Base-by-base conservation (phyloP, 2,113 vertebrate genomes). In the Psilopogon haemacephalus region DNA sequence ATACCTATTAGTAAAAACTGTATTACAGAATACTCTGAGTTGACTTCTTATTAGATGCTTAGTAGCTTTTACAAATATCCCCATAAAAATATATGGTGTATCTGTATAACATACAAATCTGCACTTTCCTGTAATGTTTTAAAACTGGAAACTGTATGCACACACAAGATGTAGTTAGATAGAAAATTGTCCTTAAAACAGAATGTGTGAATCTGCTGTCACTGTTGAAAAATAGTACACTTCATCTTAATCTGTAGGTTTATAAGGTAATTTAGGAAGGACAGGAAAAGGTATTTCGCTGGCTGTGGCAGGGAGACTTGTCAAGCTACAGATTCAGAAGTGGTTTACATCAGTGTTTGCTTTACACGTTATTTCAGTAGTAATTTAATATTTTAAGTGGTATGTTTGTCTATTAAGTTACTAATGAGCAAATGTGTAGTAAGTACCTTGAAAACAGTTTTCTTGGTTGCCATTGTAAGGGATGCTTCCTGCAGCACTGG, bases 21-120 rank as follows among this genome's bases (percentile, higher is more conserved):
- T 92, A 94, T 87, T 86, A 86, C 12, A 27, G 93, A 89, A 88
- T 77, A 94, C 91, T 95, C 80, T 86, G 65, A 84, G 63, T 72
- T 81, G 75, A 32, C 40, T 86, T 86, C 78, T 85, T 94, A 58
- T 44, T 93, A 95, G 67, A 52, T 84, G 46, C 37, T 85, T 93
- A 94, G 88, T 60, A 80, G 44, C 40, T 88, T 94, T 95, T 94
- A 83, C 20, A 77, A 82, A 89, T 80, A n/a, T 93, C 40, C 67
- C 79, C 28, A 58, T 95, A 90, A 96, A 95, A 96, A 75, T 92
- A 94, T 81, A 72, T 27, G 30, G 60, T 65, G 15, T 74, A 21
- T 87, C 52, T 86, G 59, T 95, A 90, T 87, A 76, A 81, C 20
- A 30, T 74, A 77, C 93, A 87, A 90, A 85, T 88, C 76, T 62